Percentiles rank a stretch among this genome's conserved stretches.
Conservation (phyloP, 2,797 vertebrate genomes). For the Anguilla obscura region DNA sequence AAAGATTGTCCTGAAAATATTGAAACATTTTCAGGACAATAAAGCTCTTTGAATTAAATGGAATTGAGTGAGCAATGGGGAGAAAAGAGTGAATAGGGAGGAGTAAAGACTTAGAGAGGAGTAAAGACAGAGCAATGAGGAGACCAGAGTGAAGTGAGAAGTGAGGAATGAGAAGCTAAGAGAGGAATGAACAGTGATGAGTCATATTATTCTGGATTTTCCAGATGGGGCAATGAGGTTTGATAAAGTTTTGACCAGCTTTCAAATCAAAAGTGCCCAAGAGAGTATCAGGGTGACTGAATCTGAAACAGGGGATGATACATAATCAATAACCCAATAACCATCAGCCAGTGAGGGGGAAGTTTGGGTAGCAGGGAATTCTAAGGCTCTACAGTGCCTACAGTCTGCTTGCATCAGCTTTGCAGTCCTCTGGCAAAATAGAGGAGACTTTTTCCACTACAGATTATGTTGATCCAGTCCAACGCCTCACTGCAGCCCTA, state of each 20-base stretch:
- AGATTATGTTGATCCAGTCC: not conserved
- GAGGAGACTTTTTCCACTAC: not conserved
- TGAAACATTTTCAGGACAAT: not conserved
- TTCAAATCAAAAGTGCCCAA: not conserved
- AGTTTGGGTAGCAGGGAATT: no score
- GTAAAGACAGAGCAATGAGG: not conserved
- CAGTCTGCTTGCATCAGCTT: not conserved
- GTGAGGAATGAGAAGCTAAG: not conserved
- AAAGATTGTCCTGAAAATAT: not conserved
- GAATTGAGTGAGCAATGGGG: not conserved
- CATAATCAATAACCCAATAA: not conserved
- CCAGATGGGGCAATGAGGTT: not conserved
- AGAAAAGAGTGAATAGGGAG: not conserved
- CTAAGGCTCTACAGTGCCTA: not conserved
- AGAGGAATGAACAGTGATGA: not conserved
- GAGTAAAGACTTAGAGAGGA: not conserved
- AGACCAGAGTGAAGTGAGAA: not conserved
- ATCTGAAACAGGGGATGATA: not conserved
- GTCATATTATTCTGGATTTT: not conserved
- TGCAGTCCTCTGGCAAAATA: not conserved
- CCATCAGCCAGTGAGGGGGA: not conserved
- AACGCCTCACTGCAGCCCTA: not conserved
- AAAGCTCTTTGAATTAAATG: no score
- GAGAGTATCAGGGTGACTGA: not conserved
- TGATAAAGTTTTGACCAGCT: not conserved